Base-by-base conservation (phyloP, 2,113 vertebrate genomes). In the Scartelaos histophorus region DNA sequence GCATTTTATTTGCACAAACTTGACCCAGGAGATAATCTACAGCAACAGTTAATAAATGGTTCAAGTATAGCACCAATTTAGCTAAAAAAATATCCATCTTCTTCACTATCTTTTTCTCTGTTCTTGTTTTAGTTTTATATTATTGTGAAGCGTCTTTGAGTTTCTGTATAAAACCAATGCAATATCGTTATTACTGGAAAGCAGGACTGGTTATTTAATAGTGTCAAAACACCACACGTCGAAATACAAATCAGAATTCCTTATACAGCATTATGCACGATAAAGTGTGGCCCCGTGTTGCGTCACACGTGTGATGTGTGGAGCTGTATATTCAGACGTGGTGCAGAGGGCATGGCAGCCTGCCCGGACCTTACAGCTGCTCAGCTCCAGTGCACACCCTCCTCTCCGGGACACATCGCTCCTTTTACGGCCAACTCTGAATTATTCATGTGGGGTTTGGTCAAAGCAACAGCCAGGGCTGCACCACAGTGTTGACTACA, bases 351-450 rank as follows among this genome's bases (percentile, higher is more conserved):
- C 73, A 81, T 88, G 85, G 91, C 87, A 58, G 70, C 19, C 24
- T 85, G 87, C 87, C 91, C 81, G 2, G 73, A 73, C 71, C 75
- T 66, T 76, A 84, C 90, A 92, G 91, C 91, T 90, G 88, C 90
- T 79, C 73, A 64, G 86, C 34, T 51, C 82, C 60, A 69, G 77
- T 85, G 80, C 89, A 87, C 82, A 88, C 69, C 85, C 70, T 77
- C 86, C 86, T 89, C 83, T 89, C 76, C 64, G 13, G 80, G 82
- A 79, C 86, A 90, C 89, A 91, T 90, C 88, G 76, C 87, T 79
- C 76, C 77, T 83, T 91, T 88, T 85, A 88, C 88, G 84, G 78
- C 72, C 46, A 47, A 61, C 88, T 91, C 84, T 90, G 80, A 84
- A 73, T 58, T 85, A 91, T 91, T 91, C 87, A 92, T 85, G 45